Evolutionary conservation across 2,888 invertebrate species (phyloP).

Genomic region (Sussaba pulchella): DNA sequence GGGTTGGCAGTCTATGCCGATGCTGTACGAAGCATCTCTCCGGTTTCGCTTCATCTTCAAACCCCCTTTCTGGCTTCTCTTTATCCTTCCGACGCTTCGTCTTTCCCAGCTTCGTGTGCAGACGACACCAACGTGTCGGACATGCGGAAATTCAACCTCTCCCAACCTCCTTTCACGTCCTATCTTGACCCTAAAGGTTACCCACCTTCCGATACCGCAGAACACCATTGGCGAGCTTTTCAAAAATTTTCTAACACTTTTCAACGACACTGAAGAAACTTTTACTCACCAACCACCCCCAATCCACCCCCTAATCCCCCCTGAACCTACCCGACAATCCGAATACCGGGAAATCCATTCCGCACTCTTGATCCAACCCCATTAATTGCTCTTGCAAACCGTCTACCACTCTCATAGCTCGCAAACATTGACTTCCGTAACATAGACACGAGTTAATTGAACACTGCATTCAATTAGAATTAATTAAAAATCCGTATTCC

Average conservation of each 20-base stretch:
- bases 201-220: slow-evolving; percentile 17
- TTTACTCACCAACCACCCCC: too few species aligned
- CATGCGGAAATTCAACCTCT: slow-evolving; percentile 55
- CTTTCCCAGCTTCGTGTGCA: slow-evolving; percentile 42
- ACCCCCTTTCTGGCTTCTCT: slow-evolving; percentile 16
- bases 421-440: slow-evolving; percentile 18
- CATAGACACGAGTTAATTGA: slow-evolving; percentile 22
- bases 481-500: slow-evolving; percentile 27
- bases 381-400: slow-evolving; percentile 28
- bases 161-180: too few species aligned
- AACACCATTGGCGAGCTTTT: slow-evolving; percentile 34
- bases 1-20: slow-evolving; percentile 30
- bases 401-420: not conserved
- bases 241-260: slow-evolving; percentile 25
- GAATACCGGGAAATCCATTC: slow-evolving; percentile 35
- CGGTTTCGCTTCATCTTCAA: slow-evolving; percentile 52
- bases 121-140: slow-evolving; percentile 56
- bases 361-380: slow-evolving; percentile 22
- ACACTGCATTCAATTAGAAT: slow-evolving; percentile 46
- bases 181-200: too few species aligned
- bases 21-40: slow-evolving; percentile 61
- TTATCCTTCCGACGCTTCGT: slow-evolving; percentile 20
- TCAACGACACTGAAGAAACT: not conserved
- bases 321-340: not conserved
- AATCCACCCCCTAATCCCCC: not conserved